Base-by-base conservation (phyloP, 2,888 invertebrate species). In the Dugesia japonica region DNA sequence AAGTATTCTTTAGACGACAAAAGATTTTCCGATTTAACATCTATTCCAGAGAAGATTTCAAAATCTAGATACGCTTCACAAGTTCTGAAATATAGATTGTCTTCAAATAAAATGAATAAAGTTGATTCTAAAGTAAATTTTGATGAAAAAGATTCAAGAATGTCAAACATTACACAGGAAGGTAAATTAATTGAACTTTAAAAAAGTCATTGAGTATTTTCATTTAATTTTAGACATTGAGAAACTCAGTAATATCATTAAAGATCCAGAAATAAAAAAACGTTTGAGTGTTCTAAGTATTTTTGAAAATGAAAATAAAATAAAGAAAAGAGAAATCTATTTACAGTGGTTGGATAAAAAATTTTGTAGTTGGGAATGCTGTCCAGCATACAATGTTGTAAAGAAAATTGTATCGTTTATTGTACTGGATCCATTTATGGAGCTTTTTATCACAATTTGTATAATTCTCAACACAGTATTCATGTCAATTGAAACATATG, bases 401-500 rank as follows among this genome's bases (percentile, higher is more conserved):
- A 92, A 93, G 87, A 91, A 92, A 77, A 79, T 83, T 78, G 86
- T 91, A 88, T 87, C 90, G 90, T 87, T 93, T 79, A 87, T 97
- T 82, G 94, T 97, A 80, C 94, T 95, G 87, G 95, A 97, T 87
- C 93, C 95, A 4, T 97, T 97, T 86, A 92, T 94, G 81, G 97
- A 97, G 85, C 88, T 97, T 81, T 94, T 95, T 87, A 95, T 97
- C 85, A 97, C 94, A 31, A 88, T 97, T 78, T 95, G 94, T 86
- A 97, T 97, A 86, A 92, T 95, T 79, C 92, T 94, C 83, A 97
- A 97, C 86, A 97, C 95, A 13, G 87, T 93, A 81, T 95, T 95
- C 87, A 94, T 95, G 94, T 94, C 94, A 26, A 87, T 94, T 84
- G 94, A 95, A 86, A 92, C 94, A 83, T 91, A 94, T 85, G 91